These are phyloP conservation scores for Chiridota heheva DNA, from an alignment of 35 echinoderm and acorn worm genomes.

Conservation along the genomic window DNA sequence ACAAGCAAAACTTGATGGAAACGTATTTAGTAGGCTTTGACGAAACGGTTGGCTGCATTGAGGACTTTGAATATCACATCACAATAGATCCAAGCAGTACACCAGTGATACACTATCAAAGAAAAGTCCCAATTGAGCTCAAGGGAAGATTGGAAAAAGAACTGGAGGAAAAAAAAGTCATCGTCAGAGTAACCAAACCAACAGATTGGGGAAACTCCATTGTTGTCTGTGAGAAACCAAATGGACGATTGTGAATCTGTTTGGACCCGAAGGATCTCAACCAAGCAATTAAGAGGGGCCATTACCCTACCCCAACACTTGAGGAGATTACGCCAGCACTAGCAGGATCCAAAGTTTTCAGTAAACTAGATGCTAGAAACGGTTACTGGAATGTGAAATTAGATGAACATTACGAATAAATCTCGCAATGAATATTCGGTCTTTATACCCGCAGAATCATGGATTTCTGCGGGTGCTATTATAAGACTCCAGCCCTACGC, in stretches of 20 bases:
- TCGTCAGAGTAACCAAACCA: slow-evolving; percentile 31
- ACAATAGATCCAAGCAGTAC: too few relatives aligned
- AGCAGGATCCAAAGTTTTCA: slow-evolving; percentile 27
- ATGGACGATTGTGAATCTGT: slow-evolving; percentile 37
- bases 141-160: slow-evolving; percentile 2
- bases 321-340: slow-evolving; percentile 26
- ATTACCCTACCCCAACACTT: slow-evolving; percentile 16
- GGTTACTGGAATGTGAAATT: slow-evolving; percentile 59
- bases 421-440: too few relatives aligned
- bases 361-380: slow-evolving; percentile 38
- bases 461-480: too few relatives aligned
- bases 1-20: too few relatives aligned
- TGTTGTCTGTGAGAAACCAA: slow-evolving; percentile 2
- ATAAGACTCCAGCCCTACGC: too few relatives aligned
- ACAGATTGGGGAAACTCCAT: slow-evolving; percentile 43
- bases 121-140: too few relatives aligned
- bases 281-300: slow-evolving; percentile 17
- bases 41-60: too few relatives aligned
- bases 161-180: slow-evolving; percentile 10
- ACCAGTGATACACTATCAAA: too few relatives aligned
- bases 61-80: too few relatives aligned
- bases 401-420: slow-evolving; percentile 44
- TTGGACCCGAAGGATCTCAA: slow-evolving; percentile 51
- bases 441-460: too few relatives aligned
- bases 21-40: too few relatives aligned